Evolutionary conservation across 2,888 invertebrate genomes (phyloP).

Genomic region (Megaustenia siamemsis): DNA sequence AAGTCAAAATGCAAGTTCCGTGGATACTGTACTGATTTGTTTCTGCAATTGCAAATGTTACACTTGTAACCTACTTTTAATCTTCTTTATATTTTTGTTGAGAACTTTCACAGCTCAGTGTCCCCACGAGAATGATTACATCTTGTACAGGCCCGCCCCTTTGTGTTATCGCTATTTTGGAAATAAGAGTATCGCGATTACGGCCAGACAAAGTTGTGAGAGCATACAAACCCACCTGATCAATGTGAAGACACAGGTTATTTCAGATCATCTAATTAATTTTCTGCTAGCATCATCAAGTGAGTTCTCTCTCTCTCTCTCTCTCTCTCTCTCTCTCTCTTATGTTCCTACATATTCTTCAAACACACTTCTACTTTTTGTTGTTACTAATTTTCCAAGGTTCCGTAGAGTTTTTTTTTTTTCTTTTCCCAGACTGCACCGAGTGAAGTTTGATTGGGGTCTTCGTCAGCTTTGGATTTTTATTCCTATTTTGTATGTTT

Average conservation of each 20-base stretch:
- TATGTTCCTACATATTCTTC: neutral
- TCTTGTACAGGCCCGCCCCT: constrained; percentile 43
- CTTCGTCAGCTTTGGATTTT: too few relatives aligned
- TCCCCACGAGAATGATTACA: constrained; percentile 24
- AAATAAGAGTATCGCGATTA: neutral
- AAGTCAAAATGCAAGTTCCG: too few relatives aligned
- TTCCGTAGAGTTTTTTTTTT: neutral
- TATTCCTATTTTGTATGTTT: too few relatives aligned
- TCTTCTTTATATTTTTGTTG: neutral
- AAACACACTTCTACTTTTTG: neutral
- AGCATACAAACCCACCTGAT: constrained; percentile 1
- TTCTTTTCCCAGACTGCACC: too few relatives aligned
- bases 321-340: neutral
- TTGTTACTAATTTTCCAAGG: neutral
- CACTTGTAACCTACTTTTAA: neutral
- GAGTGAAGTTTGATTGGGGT: too few relatives aligned
- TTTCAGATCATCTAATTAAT: constrained; percentile 30
- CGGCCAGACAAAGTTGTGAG: constrained; percentile 21
- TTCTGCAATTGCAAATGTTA: too few relatives aligned
- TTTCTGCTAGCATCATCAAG: constrained; percentile 50
- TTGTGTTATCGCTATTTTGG: constrained; percentile 45
- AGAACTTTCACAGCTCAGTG: constrained; percentile 36
- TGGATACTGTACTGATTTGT: too few relatives aligned
- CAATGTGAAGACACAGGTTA: constrained; percentile 20
- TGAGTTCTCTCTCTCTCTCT: neutral